Evolutionary conservation across 2,113 vertebrate genomes (phyloP).

Genomic region (Leiothrix lutea): DNA sequence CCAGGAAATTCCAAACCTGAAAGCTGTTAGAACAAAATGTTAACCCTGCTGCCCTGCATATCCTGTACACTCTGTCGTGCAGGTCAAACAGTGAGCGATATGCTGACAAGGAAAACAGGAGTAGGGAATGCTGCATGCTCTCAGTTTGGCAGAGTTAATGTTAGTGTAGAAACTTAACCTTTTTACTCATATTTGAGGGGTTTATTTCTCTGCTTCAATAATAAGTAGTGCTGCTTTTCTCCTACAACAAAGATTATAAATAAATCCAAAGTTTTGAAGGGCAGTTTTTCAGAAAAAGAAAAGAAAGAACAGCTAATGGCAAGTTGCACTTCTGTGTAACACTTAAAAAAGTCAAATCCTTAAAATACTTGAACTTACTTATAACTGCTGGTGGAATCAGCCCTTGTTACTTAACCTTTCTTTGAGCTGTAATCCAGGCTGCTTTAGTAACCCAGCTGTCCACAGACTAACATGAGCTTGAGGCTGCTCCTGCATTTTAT

Average conservation of each 20-base stretch:
- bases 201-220: not conserved
- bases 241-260: not conserved
- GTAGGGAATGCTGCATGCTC: not conserved
- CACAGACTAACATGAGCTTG: not conserved
- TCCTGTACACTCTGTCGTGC: not conserved
- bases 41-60: not conserved
- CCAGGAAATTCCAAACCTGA: not conserved
- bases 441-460: not conserved
- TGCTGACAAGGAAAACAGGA: not conserved
- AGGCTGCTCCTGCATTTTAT: not conserved
- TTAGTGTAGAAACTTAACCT: not conserved
- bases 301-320: not conserved
- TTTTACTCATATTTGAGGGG: not conserved
- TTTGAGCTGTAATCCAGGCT: not conserved
- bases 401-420: not conserved
- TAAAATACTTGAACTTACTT: not conserved
- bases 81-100: not conserved
- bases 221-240: not conserved
- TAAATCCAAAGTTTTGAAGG: not conserved
- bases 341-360: not conserved
- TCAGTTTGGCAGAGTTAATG: not conserved
- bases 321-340: not conserved
- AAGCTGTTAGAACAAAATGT: not conserved
- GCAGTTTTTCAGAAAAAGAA: not conserved
- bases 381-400: not conserved